Evolutionary conservation across 2,888 invertebrate species (phyloP).

Genomic region (Meghimatium bilineatum): DNA sequence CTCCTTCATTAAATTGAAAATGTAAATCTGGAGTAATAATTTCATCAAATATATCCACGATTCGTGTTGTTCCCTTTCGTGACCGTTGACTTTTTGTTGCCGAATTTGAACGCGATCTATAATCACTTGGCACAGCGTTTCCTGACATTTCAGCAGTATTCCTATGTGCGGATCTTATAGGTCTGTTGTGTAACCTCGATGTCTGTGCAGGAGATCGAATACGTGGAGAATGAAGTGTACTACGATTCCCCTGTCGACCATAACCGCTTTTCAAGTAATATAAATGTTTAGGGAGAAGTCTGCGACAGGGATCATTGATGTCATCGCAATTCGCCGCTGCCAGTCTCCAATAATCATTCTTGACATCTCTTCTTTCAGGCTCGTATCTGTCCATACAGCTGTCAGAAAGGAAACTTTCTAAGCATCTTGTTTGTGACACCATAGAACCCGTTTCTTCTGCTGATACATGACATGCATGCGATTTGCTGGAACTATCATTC

Average conservation of each 20-base stretch:
- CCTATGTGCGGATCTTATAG: background rate
- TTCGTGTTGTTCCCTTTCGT: too few species aligned
- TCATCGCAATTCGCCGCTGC: background rate
- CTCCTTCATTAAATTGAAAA: background rate
- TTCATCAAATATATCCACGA: slow-evolving; percentile 7
- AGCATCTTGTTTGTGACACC: background rate
- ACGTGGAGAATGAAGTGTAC: background rate
- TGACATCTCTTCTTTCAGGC: background rate
- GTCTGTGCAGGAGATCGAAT: background rate
- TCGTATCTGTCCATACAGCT: slow-evolving; percentile 36
- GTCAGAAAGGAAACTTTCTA: slow-evolving; percentile 30
- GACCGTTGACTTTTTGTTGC: background rate
- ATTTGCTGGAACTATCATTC: background rate
- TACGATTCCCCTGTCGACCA: background rate
- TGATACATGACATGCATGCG: background rate
- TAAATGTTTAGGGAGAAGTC: background rate
- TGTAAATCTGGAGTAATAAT: slow-evolving; percentile 14
- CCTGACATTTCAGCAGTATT: too few species aligned
- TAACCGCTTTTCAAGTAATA: background rate
- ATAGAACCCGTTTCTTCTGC: too few species aligned
- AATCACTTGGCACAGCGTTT: background rate
- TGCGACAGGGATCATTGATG: background rate
- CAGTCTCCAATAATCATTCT: background rate
- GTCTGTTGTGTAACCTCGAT: background rate
- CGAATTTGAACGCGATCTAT: background rate